Conservation (phyloP, 1,140 invertebrate genomes). For the Solen grandis region DNA sequence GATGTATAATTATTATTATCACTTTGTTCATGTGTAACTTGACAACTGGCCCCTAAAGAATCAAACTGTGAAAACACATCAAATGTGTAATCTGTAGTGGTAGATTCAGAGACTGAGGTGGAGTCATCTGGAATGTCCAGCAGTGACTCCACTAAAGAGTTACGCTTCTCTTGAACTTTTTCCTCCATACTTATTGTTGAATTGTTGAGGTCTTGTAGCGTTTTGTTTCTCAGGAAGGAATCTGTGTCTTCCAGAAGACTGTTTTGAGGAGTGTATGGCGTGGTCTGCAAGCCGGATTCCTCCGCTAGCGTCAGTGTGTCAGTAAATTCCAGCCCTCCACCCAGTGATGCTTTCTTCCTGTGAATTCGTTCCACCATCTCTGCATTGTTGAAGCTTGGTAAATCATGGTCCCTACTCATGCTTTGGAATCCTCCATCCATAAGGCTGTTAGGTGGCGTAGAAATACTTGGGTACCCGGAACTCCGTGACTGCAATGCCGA, state of each 20-base stretch:
- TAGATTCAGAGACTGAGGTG: too few species aligned
- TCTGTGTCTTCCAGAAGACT: slow-evolving; percentile 58
- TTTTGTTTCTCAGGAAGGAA: slow-evolving; percentile 36
- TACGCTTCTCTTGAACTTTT: slow-evolving; percentile 65
- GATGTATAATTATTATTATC: neutral
- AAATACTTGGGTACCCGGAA: slow-evolving; percentile 63
- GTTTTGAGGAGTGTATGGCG: slow-evolving; percentile 75
- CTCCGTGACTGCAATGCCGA: slow-evolving; percentile 60
- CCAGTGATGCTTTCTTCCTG: slow-evolving; percentile 68
- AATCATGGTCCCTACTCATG: slow-evolving; percentile 59
- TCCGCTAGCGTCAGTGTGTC: too few species aligned
- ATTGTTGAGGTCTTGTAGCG: slow-evolving; percentile 63
- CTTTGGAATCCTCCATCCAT: slow-evolving; percentile 64
- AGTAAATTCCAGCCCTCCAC: slow-evolving; percentile 21
- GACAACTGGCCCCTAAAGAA: neutral
- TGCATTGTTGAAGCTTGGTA: slow-evolving; percentile 78
- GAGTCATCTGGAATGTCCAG: too few species aligned
- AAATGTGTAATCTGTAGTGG: neutral
- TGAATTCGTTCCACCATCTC: slow-evolving; percentile 77
- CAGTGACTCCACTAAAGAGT: slow-evolving; percentile 56
- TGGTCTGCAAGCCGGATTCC: slow-evolving; percentile 23
- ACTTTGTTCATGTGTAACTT: neutral
- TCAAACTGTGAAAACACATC: neutral
- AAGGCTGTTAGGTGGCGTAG: slow-evolving; percentile 74
- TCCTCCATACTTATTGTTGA: slow-evolving; percentile 65